Evolutionary conservation across 2,888 invertebrate species (phyloP).

Genomic region (Sesia bembeciformis): DNA sequence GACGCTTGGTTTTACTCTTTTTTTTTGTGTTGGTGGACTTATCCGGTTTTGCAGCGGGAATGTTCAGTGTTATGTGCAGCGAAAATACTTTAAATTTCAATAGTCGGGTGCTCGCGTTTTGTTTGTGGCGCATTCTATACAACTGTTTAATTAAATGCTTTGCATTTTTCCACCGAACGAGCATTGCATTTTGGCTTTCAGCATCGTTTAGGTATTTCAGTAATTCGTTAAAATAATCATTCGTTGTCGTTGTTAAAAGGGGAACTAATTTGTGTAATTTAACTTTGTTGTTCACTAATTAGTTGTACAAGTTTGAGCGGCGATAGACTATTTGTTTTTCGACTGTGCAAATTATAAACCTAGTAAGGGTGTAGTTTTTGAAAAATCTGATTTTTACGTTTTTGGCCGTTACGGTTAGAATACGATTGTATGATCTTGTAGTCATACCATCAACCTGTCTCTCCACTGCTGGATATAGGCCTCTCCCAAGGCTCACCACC

Average conservation of each 20-base stretch:
- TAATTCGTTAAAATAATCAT: not conserved
- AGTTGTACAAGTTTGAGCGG: too few species aligned
- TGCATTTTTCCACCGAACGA: not conserved
- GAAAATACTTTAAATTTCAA: not conserved
- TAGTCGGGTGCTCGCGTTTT: not conserved
- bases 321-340: too few species aligned
- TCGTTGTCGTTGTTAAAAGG: not conserved
- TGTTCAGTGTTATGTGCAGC: not conserved
- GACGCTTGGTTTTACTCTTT: not conserved
- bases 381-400: too few species aligned
- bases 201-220: not conserved
- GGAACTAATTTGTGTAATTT: not conserved
- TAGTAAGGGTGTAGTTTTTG: too few species aligned
- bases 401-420: too few species aligned
- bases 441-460: too few species aligned
- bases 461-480: too few species aligned
- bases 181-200: not conserved
- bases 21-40: not conserved
- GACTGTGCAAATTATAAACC: too few species aligned
- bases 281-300: not conserved
- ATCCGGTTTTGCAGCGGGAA: not conserved
- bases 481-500: too few species aligned
- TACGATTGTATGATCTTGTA: too few species aligned
- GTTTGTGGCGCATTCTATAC: not conserved
- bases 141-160: not conserved